phyloP scores from a whole-genome alignment of 2,888 invertebrate genomes.

The Euzetes globulus region DNA sequence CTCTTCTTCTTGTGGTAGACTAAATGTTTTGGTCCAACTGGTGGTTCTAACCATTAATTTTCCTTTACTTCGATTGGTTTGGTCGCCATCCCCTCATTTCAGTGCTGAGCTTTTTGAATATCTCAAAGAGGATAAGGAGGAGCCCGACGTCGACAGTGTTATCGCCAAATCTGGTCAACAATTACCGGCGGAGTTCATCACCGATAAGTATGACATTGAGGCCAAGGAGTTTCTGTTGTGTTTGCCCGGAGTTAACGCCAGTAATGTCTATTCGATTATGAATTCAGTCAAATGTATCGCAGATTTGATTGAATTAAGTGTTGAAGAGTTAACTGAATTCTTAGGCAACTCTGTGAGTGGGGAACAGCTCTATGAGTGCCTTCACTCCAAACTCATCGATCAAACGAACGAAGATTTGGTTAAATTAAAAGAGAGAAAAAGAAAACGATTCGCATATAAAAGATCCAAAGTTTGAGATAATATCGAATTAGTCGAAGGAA shows the following conservation, averaged over 20 bases:
- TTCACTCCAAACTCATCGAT: conserved; percentile 43
- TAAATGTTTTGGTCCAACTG: conserved; percentile 74
- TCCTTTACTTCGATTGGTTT: conserved; percentile 81
- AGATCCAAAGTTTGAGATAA: not conserved
- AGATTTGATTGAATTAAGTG: conserved; percentile 47
- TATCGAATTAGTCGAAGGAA: too few relatives aligned
- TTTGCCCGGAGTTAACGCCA: conserved; percentile 78
- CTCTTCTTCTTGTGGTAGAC: conserved; percentile 43
- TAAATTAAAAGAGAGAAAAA: not conserved
- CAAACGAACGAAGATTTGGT: not conserved
- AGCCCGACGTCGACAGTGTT: conserved; percentile 60
- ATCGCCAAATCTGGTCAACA: conserved; percentile 48
- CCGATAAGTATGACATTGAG: conserved; percentile 35
- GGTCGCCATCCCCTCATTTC: conserved; percentile 94
- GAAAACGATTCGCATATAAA: not conserved
- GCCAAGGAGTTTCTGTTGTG: conserved; percentile 64
- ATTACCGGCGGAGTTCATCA: conserved; percentile 28
- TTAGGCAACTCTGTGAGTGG: conserved; percentile 56
- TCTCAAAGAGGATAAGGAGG: conserved; percentile 75
- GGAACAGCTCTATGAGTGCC: conserved; percentile 46
- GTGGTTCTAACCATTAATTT: conserved; percentile 90
- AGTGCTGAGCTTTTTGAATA: conserved; percentile 93
- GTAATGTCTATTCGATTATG: conserved; percentile 70
- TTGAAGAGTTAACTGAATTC: conserved; percentile 63
- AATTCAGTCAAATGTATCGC: conserved; percentile 64